Percentiles rank a stretch among this genome's conserved stretches.
These are phyloP conservation scores for Glyphotaelius pellucidus DNA, from an alignment of 2,888 invertebrate genomes.

Conservation along the genomic window DNA sequence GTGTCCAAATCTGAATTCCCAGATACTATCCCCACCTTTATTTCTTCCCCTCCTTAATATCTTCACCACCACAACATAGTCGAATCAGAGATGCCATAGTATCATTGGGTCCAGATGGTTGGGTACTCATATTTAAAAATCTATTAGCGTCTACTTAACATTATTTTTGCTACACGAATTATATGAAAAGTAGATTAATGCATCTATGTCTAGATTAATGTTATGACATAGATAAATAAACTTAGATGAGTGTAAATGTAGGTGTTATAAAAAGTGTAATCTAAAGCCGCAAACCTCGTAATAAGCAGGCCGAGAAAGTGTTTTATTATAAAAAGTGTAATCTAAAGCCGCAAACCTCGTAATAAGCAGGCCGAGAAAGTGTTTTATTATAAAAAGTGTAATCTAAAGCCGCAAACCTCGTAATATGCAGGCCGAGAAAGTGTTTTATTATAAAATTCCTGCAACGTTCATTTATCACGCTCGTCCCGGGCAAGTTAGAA, in stretches of 20 bases:
- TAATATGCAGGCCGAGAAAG: neutral
- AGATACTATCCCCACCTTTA: no score
- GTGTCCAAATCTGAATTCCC: no score
- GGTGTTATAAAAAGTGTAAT: neutral
- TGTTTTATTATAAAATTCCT: slow-evolving; percentile 20
- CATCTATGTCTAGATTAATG: neutral
- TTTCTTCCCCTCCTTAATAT: no score
- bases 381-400: neutral
- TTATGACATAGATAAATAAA: neutral
- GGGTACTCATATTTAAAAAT: no score
- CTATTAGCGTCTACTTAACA: no score
- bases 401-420: neutral
- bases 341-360: neutral
- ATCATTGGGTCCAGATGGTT: no score
- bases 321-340: slow-evolving; percentile 10
- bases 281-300: neutral
- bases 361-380: neutral
- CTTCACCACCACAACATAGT: no score
- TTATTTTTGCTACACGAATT: neutral
- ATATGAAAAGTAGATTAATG: neutral
- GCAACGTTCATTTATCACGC: neutral
- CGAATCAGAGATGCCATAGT: no score
- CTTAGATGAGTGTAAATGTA: neutral
- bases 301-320: neutral
- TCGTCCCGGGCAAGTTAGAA: neutral